Conservation (phyloP, 2,797 vertebrate genomes). For the Halcyon smyrnensis region DNA sequence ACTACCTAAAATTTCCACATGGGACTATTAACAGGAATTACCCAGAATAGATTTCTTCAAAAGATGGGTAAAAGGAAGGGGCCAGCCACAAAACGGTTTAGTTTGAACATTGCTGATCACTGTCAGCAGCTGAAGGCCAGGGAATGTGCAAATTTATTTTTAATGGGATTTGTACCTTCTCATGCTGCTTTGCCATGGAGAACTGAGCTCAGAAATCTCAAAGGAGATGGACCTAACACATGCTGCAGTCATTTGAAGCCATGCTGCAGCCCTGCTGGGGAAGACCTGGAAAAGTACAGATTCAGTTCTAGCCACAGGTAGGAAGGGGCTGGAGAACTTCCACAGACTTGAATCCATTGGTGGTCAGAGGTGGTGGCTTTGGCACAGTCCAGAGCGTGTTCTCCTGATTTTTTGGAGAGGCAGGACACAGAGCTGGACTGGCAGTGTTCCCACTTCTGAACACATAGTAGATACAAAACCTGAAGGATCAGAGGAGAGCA, state of each 20-base stretch:
- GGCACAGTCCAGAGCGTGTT: rapidly evolving
- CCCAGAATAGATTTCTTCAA: background rate
- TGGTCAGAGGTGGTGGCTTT: background rate
- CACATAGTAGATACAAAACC: background rate
- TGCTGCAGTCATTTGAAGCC: background rate
- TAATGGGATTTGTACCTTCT: background rate
- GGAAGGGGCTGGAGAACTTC: background rate
- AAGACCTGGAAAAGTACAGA: background rate
- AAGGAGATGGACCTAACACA: too few relatives aligned
- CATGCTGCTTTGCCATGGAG: background rate
- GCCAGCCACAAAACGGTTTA: background rate
- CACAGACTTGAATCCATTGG: background rate
- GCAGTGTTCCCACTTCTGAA: background rate
- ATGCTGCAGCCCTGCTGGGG: background rate
- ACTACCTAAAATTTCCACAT: background rate
- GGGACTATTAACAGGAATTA: background rate
- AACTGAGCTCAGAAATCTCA: background rate
- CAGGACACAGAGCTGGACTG: background rate
- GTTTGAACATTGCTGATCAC: background rate
- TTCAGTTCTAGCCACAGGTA: background rate
- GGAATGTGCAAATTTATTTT: background rate
- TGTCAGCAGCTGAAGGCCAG: background rate
- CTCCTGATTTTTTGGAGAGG: background rate
- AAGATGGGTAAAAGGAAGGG: background rate
- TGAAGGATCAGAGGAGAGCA: background rate